Evolutionary conservation across 2,888 invertebrate genomes (phyloP).

Genomic region (Gastrophysa polygoni): DNA sequence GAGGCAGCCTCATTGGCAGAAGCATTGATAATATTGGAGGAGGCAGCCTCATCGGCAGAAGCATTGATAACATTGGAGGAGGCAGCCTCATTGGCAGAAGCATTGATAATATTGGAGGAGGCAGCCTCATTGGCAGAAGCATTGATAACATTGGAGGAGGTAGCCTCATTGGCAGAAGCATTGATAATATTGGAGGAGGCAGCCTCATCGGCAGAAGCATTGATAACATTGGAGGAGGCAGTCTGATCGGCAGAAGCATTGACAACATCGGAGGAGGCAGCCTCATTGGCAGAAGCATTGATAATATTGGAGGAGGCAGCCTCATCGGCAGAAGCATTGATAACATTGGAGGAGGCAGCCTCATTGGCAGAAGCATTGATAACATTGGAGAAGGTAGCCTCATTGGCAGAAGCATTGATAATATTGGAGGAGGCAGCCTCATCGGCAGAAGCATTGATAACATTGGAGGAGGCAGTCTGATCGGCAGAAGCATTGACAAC

Average conservation of each 20-base stretch:
- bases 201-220: background rate
- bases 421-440: constrained; percentile 2
- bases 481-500: constrained; percentile 14
- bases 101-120: constrained; percentile 6
- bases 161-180: background rate
- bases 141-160: background rate
- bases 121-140: background rate
- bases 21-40: background rate
- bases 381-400: constrained; percentile 3
- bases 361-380: constrained; percentile 5
- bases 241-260: constrained; percentile 1
- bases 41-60: background rate
- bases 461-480: constrained; percentile 6
- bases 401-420: background rate
- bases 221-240: background rate
- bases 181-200: constrained; percentile 3
- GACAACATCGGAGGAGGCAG: constrained; percentile 10
- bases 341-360: constrained; percentile 2
- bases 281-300: background rate
- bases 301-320: background rate
- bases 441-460: constrained; percentile 7
- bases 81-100: background rate
- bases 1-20: background rate
- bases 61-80: constrained; percentile 7
- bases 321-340: background rate